A percentile compares a stretch with the other conserved stretches of the same genome.
These are phyloP conservation scores for Apomyelois bistriatella DNA, from an alignment of 2,888 invertebrate species.

Conservation along the genomic window DNA sequence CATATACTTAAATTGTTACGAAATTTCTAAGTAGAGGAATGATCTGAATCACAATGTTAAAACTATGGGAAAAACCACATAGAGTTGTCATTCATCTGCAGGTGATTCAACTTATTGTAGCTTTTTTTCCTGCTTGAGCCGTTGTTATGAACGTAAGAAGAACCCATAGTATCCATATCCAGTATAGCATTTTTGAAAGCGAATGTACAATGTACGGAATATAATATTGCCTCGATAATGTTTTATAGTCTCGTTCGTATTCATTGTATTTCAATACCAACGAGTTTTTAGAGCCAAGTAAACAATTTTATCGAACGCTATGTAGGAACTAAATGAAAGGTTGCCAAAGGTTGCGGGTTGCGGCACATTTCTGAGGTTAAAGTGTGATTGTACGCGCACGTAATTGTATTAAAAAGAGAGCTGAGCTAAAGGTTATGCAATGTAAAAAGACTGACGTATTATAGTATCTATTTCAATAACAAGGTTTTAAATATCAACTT, in stretches of 20 bases:
- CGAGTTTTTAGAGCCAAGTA: constrained; percentile 7
- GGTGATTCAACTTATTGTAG: no score
- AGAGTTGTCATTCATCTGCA: no score
- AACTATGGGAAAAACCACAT: no score
- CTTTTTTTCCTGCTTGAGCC: no score
- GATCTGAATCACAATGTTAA: no score
- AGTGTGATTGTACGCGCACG: constrained; percentile 5
- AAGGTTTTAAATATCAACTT: no score
- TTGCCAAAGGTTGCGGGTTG: no score
- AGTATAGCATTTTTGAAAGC: not conserved
- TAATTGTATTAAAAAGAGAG: constrained; percentile 1
- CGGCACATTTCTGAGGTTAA: not conserved
- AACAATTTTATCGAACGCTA: constrained; percentile 11
- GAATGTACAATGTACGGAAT: constrained; percentile 6
- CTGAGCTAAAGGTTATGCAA: constrained; percentile 3
- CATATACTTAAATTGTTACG: no score
- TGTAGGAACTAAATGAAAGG: constrained; percentile 13
- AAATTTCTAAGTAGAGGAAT: no score
- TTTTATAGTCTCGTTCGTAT: constrained; percentile 8
- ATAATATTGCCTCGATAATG: constrained; percentile 10
- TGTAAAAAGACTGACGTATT: not conserved
- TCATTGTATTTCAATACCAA: constrained; percentile 4
- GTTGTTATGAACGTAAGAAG: no score
- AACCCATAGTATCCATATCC: no score
- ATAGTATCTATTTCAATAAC: not conserved